A percentile compares a stretch with the other conserved stretches of the same genome.
phyloP scores from a whole-genome alignment of 2,888 invertebrate genomes.

The Eledona agricola region DNA sequence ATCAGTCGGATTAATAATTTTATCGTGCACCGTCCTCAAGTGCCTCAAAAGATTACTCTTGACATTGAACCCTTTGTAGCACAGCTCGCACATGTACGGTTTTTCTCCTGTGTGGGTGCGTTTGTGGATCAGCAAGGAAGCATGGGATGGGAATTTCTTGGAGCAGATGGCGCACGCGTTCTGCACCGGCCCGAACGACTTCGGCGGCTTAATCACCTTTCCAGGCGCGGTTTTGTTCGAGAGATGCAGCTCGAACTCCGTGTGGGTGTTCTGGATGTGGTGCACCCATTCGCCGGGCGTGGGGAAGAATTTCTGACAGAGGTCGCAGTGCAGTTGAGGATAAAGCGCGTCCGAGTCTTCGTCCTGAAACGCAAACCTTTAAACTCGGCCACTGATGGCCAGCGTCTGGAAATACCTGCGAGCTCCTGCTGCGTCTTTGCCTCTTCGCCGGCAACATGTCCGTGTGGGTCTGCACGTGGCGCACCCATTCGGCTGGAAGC shows the following conservation, averaged over 20 bases:
- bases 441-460: conserved; percentile 68
- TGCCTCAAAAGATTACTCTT: conserved; percentile 80
- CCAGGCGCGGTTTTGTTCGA: conserved; percentile 74
- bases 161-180: conserved; percentile 71
- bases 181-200: conserved; percentile 30
- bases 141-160: conserved; percentile 80
- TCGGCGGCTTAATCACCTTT: conserved; percentile 55
- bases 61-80: conserved; percentile 82
- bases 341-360: conserved; percentile 74
- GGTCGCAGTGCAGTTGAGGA: conserved; percentile 79
- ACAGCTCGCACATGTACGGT: conserved; percentile 77
- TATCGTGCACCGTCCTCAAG: conserved; percentile 78
- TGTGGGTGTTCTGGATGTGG: conserved; percentile 85
- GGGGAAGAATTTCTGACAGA: conserved; percentile 78
- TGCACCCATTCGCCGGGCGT: conserved; percentile 89
- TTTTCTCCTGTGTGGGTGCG: conserved; percentile 79
- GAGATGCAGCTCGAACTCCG: conserved; percentile 80
- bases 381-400: no score
- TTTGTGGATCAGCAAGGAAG: conserved; percentile 81
- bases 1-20: conserved; percentile 65
- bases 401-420: conserved; percentile 53
- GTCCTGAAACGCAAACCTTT: conserved; percentile 66
- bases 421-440: conserved; percentile 67
- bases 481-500: conserved; percentile 83
- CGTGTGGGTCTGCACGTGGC: conserved; percentile 83